Evolutionary conservation across 1,140 invertebrate genomes (phyloP).

Genomic region (Paracyclopina nana): DNA sequence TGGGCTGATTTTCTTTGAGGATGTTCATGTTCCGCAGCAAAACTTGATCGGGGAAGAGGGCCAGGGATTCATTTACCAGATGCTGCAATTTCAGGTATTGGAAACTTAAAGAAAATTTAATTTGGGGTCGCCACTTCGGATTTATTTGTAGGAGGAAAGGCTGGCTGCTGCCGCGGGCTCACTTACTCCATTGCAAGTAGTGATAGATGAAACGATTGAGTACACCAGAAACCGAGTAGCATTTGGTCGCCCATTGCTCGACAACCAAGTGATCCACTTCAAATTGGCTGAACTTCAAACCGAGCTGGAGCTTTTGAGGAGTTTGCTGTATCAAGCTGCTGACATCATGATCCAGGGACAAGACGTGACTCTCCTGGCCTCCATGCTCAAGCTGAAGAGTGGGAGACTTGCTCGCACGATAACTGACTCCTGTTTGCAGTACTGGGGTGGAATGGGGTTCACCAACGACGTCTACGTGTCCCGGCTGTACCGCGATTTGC

Average conservation of each 20-base stretch:
- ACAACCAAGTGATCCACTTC: slow-evolving; percentile 35
- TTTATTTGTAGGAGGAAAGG: slow-evolving; percentile 35
- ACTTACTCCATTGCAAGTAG: slow-evolving; percentile 26
- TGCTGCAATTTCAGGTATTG: slow-evolving; percentile 30
- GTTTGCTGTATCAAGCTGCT: slow-evolving; percentile 30
- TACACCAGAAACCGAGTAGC: slow-evolving; percentile 30
- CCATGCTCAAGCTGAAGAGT: slow-evolving; percentile 37
- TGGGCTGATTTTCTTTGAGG: slow-evolving; percentile 37
- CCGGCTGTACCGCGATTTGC: slow-evolving; percentile 27
- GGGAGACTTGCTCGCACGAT: slow-evolving; percentile 32
- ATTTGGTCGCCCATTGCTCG: slow-evolving; percentile 33
- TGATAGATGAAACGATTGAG: slow-evolving; percentile 31
- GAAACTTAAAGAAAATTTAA: neutral
- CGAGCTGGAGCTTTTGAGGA: slow-evolving; percentile 33
- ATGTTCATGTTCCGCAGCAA: slow-evolving; percentile 32
- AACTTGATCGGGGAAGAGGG: slow-evolving; percentile 39
- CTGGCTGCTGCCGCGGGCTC: slow-evolving; percentile 27
- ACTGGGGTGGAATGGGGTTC: slow-evolving; percentile 41
- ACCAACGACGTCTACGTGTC: slow-evolving; percentile 28
- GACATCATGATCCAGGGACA: slow-evolving; percentile 13
- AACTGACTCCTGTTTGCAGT: slow-evolving; percentile 37
- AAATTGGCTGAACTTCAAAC: slow-evolving; percentile 35
- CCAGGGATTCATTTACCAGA: slow-evolving; percentile 37
- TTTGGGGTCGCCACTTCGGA: too few relatives aligned
- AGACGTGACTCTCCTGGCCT: slow-evolving; percentile 36